Percentiles rank a stretch among this genome's conserved stretches.
Evolutionary conservation across 2,113 vertebrate genomes (phyloP).

Genomic region (zebrafish (Danio rerio)): GRCz12tu NC_133196.1:32196001-32196500

Average conservation of each 20-base stretch:
- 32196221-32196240: neutral
- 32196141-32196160: neutral
- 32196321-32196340: neutral
- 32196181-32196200: neutral
- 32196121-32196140: neutral
- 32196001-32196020: neutral
- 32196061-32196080: neutral
- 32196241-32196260: conserved; percentile 4
- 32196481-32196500: neutral
- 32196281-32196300: neutral
- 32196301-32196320: neutral
- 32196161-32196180: neutral
- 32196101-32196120: conserved; percentile 6
- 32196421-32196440: too few relatives aligned
- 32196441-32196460: too few relatives aligned
- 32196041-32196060: too few relatives aligned
- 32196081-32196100: neutral
- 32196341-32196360: too few relatives aligned
- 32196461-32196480: neutral
- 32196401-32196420: too few relatives aligned
- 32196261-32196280: neutral
- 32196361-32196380: neutral
- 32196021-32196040: too few relatives aligned
- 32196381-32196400: neutral
- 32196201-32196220: neutral